A percentile compares a stretch with the other conserved stretches of the same genome.
These are phyloP conservation scores for Cheilosia variabilis DNA, from an alignment of 2,888 invertebrate genomes.

Conservation along the genomic window DNA sequence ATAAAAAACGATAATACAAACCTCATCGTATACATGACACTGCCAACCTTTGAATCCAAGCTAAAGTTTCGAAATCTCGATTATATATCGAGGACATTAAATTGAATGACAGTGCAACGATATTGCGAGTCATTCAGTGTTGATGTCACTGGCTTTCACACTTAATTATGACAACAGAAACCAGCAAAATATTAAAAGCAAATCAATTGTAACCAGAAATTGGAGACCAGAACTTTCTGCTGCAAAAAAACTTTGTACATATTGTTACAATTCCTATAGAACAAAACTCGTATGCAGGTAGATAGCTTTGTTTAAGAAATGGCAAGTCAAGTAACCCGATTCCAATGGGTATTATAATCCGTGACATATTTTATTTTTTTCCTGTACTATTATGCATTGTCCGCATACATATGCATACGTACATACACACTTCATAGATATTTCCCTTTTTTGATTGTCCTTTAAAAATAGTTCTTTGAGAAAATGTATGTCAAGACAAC, in stretches of 20 bases:
- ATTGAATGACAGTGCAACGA: too few species aligned
- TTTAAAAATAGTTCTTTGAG: constrained; percentile 36
- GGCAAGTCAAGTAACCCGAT: constrained; percentile 8
- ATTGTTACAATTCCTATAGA: neutral
- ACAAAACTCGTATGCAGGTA: neutral
- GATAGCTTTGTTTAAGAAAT: too few species aligned
- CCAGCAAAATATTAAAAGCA: too few species aligned
- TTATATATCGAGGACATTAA: too few species aligned
- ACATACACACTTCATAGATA: constrained; percentile 2
- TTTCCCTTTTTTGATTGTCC: constrained; percentile 16
- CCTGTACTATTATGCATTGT: neutral
- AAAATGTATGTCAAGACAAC: constrained; percentile 47
- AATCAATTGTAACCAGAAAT: neutral
- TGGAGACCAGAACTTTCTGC: neutral
- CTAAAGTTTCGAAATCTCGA: too few species aligned
- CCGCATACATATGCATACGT: neutral
- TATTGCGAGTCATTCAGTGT: too few species aligned
- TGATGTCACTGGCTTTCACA: too few species aligned
- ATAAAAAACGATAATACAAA: too few species aligned
- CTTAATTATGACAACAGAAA: too few species aligned
- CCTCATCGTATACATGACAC: too few species aligned
- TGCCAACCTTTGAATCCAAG: too few species aligned
- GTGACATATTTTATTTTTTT: neutral
- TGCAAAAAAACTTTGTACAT: neutral
- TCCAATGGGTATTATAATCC: neutral